phyloP scores from a whole-genome alignment of 1,140 invertebrate species.

The Drosophila eugracilis region DNA sequence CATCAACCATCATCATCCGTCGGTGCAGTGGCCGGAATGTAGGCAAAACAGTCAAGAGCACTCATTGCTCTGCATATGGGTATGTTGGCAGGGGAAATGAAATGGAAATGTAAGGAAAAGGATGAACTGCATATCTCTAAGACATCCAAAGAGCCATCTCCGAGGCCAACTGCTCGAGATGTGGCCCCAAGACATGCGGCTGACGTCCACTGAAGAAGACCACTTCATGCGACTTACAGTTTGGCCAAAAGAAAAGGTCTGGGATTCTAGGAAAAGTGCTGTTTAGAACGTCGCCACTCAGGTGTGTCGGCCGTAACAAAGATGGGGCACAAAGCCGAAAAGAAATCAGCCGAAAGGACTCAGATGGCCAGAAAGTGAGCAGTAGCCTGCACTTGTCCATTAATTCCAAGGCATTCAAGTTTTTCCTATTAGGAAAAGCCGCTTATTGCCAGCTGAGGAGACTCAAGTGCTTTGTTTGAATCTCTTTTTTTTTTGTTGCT shows the following conservation, averaged over 20 bases:
- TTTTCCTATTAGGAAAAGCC: slow-evolving; percentile 32
- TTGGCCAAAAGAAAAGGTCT: slow-evolving; percentile 20
- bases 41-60: slow-evolving; percentile 45
- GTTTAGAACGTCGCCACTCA: slow-evolving; percentile 58
- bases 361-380: slow-evolving; percentile 12
- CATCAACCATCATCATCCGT: slow-evolving; percentile 12
- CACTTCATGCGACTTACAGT: slow-evolving; percentile 33
- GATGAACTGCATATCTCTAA: slow-evolving; percentile 13
- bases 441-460: slow-evolving; percentile 26
- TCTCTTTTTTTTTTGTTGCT: slow-evolving; percentile 17
- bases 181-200: slow-evolving; percentile 32
- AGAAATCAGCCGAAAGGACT: slow-evolving; percentile 17
- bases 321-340: slow-evolving; percentile 26
- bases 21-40: slow-evolving; percentile 35
- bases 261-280: slow-evolving; percentile 45
- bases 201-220: slow-evolving; percentile 39
- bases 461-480: slow-evolving; percentile 17
- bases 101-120: background rate
- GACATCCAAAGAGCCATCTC: slow-evolving; percentile 16
- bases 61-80: slow-evolving; percentile 23
- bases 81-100: background rate
- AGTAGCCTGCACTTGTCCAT: slow-evolving; percentile 27
- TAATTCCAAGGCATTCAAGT: slow-evolving; percentile 16
- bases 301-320: slow-evolving; percentile 56
- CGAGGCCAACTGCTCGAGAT: slow-evolving; percentile 39